phyloP scores from a whole-genome alignment of 2,797 vertebrate genomes.

The Bucorvus abyssinicus region DNA sequence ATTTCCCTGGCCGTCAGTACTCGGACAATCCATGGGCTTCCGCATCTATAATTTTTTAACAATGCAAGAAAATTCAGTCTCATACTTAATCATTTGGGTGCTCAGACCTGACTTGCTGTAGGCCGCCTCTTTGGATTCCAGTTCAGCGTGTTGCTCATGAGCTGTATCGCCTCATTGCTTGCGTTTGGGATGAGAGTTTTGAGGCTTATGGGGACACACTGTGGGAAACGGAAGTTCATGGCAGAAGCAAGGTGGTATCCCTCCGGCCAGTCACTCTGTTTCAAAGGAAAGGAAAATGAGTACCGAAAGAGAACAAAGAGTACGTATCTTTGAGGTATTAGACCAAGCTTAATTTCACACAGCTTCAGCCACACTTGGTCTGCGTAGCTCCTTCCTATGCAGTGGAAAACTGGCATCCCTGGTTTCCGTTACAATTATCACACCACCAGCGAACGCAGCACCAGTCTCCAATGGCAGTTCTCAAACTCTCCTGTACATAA shows the following conservation, averaged over 20 bases:
- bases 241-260: conserved; percentile 90
- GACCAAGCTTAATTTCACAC: background rate
- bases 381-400: background rate
- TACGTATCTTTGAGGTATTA: background rate
- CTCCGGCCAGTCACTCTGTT: conserved; percentile 92
- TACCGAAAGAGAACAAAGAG: background rate
- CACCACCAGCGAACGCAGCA: background rate
- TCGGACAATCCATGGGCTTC: background rate
- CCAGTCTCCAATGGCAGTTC: background rate
- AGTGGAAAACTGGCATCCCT: background rate
- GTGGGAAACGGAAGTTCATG: conserved; percentile 98
- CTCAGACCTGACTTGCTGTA: conserved; percentile 88
- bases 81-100: background rate
- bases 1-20: background rate
- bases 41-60: background rate
- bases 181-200: conserved; percentile 97
- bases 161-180: conserved; percentile 87
- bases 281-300: conserved; percentile 4
- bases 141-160: conserved; percentile 90
- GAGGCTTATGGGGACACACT: conserved; percentile 91
- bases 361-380: background rate
- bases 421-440: background rate
- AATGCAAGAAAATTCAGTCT: background rate
- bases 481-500: background rate
- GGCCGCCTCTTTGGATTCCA: conserved; percentile 98